Conservation (phyloP, 2,888 invertebrate genomes). For the Brenthis ino region DNA sequence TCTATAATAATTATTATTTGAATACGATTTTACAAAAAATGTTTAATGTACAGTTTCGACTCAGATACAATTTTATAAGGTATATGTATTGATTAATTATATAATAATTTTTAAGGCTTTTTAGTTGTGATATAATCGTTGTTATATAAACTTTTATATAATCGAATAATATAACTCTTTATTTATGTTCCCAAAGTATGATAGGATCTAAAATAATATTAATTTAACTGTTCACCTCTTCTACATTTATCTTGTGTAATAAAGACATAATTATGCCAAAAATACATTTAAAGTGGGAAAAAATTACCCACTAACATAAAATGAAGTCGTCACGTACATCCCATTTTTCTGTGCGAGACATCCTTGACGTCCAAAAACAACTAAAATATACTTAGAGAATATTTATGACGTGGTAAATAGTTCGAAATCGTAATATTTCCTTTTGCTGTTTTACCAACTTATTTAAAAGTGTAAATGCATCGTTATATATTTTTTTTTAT, state of each 20-base stretch:
- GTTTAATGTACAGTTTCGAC: too few relatives aligned
- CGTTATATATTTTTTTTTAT: not conserved
- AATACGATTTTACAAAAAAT: too few relatives aligned
- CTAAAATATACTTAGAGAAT: slow-evolving; percentile 37
- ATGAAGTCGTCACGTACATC: slow-evolving; percentile 62
- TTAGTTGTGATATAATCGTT: too few relatives aligned
- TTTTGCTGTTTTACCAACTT: not conserved
- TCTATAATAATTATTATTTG: too few relatives aligned
- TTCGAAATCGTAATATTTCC: not conserved
- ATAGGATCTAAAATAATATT: too few relatives aligned
- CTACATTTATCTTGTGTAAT: not conserved
- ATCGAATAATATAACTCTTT: too few relatives aligned
- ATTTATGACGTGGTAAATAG: slow-evolving; percentile 28
- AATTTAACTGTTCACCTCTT: not conserved
- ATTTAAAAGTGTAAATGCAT: not conserved
- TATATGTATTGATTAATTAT: too few relatives aligned
- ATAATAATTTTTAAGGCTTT: too few relatives aligned
- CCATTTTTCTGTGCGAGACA: slow-evolving; percentile 55
- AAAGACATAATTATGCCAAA: slow-evolving; percentile 10
- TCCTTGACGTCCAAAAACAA: slow-evolving; percentile 47
- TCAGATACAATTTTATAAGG: too few relatives aligned
- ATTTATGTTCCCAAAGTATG: too few relatives aligned
- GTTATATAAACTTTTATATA: too few relatives aligned
- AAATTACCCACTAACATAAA: slow-evolving; percentile 43
- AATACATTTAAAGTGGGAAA: slow-evolving; percentile 15